Percentiles rank a stretch among this genome's conserved stretches.
These are phyloP conservation scores for Athene noctua DNA, from an alignment of 2,113 vertebrate genomes.

Conservation along the genomic window DNA sequence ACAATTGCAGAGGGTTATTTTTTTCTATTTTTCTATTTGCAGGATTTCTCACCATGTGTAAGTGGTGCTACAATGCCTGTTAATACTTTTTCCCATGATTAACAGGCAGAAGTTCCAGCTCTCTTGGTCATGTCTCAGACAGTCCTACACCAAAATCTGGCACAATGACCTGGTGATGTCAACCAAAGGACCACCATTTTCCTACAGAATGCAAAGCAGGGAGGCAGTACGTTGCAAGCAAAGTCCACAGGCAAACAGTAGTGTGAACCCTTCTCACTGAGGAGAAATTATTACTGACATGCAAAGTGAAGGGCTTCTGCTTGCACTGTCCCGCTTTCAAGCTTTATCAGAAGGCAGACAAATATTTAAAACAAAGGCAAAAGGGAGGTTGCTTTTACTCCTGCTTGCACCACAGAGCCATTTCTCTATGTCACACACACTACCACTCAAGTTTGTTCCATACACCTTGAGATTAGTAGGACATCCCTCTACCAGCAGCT, in stretches of 20 bases:
- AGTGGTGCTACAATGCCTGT: not conserved
- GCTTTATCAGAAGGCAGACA: not conserved
- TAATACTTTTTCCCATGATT: not conserved
- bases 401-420: not conserved
- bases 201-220: not conserved
- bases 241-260: not conserved
- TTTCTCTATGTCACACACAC: accelerated
- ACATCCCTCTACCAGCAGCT: not conserved
- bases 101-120: not conserved
- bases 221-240: not conserved
- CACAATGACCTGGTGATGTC: not conserved
- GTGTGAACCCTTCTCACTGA: not conserved
- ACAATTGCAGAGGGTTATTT: not conserved
- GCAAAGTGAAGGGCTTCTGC: not conserved
- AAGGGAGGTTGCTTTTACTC: not conserved
- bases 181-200: not conserved
- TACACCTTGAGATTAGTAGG: not conserved
- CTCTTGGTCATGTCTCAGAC: not conserved
- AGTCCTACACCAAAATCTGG: not conserved
- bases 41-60: not conserved
- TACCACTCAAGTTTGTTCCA: not conserved
- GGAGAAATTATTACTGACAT: not conserved
- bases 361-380: not conserved
- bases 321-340: not conserved
- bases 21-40: not conserved